These are phyloP conservation scores for Zophobas morio DNA, from an alignment of 1,140 invertebrate species.

Conservation along the genomic window DNA sequence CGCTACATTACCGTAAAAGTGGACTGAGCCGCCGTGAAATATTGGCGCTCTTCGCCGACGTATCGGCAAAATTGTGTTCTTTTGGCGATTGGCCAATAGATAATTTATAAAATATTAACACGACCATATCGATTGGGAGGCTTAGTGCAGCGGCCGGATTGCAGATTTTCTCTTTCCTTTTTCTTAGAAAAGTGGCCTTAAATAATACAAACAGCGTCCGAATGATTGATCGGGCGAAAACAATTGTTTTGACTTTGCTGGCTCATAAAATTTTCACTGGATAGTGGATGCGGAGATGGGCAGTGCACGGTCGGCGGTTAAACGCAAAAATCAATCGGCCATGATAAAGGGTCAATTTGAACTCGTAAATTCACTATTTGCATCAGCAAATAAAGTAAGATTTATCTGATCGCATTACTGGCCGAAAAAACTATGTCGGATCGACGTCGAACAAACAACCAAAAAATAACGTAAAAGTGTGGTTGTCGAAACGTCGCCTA, in stretches of 20 bases:
- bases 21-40: background rate
- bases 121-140: conserved; percentile 8
- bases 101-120: conserved; percentile 38
- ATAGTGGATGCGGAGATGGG: background rate
- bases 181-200: conserved; percentile 4
- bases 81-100: background rate
- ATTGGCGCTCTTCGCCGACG: background rate
- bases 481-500: too few species aligned
- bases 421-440: too few species aligned
- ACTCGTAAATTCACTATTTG: too few species aligned
- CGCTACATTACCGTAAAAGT: conserved; percentile 28
- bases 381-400: too few species aligned
- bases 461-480: too few species aligned
- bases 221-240: conserved; percentile 9
- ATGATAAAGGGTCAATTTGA: background rate
- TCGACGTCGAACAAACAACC: too few species aligned
- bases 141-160: background rate
- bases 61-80: background rate
- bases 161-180: conserved; percentile 21
- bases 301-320: background rate
- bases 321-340: background rate
- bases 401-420: too few species aligned
- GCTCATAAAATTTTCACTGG: conserved; percentile 14
- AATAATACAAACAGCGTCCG: conserved; percentile 10
- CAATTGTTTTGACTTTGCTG: conserved; percentile 27